Evolutionary conservation across 1,140 invertebrate genomes (phyloP).

Genomic region (Nymphalis io): DNA sequence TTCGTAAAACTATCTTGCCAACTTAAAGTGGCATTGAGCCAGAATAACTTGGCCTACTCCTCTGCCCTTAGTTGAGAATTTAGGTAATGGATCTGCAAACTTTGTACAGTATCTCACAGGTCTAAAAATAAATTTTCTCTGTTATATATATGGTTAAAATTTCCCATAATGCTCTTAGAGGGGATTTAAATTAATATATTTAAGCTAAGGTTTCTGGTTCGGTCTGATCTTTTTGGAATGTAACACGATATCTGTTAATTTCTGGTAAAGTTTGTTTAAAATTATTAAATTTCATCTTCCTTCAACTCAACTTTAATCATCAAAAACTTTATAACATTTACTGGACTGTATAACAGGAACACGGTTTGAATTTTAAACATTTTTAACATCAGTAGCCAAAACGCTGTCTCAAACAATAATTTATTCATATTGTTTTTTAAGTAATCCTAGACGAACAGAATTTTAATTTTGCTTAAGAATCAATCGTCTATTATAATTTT

Average conservation of each 20-base stretch:
- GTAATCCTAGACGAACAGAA: background rate
- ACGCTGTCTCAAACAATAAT: background rate
- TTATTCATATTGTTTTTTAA: conserved; percentile 2
- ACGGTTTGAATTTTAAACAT: conserved; percentile 3
- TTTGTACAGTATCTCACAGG: background rate
- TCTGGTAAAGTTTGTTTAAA: background rate
- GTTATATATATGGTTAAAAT: background rate
- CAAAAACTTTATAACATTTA: background rate
- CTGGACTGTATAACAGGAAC: background rate
- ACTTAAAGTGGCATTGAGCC: conserved; percentile 33
- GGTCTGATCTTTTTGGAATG: too few species aligned
- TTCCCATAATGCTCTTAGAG: too few species aligned
- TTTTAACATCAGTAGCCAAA: background rate
- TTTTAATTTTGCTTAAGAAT: background rate
- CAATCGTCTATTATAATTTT: background rate
- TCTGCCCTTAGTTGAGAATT: conserved; percentile 20
- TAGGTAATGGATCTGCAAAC: conserved; percentile 17
- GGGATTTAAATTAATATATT: too few species aligned
- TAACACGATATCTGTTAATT: background rate
- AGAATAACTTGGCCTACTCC: conserved; percentile 21
- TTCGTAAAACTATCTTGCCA: conserved; percentile 24
- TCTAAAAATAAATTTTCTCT: background rate
- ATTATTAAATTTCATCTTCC: conserved; percentile 3
- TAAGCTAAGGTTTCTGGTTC: too few species aligned
- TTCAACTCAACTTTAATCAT: background rate